phyloP scores from a whole-genome alignment of 2,113 vertebrate genomes.

The Amazona vittata region DNA sequence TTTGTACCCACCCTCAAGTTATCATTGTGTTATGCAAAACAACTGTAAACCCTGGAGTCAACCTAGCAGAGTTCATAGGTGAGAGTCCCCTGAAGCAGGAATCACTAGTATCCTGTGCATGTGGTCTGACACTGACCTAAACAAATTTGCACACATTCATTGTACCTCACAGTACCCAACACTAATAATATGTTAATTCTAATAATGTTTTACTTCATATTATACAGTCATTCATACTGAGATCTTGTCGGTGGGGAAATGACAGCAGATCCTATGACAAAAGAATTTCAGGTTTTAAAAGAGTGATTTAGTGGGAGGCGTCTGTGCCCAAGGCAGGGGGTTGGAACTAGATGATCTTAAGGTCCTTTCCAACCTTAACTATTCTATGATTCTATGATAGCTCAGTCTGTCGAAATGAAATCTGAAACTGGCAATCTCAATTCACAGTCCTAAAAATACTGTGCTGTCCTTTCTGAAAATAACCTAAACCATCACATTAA shows the following conservation, averaged over 20 bases:
- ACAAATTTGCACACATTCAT: background rate
- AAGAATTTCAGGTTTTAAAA: background rate
- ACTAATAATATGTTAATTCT: background rate
- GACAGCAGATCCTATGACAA: background rate
- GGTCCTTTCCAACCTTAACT: too few relatives aligned
- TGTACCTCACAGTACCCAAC: background rate
- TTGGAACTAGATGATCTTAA: too few relatives aligned
- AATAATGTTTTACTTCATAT: background rate
- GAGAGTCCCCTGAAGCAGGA: background rate
- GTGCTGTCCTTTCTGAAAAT: slow-evolving; percentile 23
- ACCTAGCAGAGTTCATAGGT: background rate
- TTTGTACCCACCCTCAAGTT: background rate
- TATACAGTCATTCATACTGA: background rate
- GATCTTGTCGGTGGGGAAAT: background rate
- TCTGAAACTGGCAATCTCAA: slow-evolving; percentile 1
- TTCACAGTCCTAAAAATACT: slow-evolving; percentile 37
- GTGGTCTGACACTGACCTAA: background rate
- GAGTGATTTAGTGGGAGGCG: background rate
- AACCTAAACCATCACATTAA: slow-evolving; percentile 19
- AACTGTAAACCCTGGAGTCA: background rate
- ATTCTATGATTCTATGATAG: background rate
- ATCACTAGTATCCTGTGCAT: background rate
- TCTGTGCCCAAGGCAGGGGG: too few relatives aligned
- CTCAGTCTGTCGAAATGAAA: slow-evolving; percentile 8
- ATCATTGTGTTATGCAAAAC: background rate